Evolutionary conservation across 2,888 invertebrate species (phyloP).

Genomic region (Acanthococcus lagerstroemiae): DNA sequence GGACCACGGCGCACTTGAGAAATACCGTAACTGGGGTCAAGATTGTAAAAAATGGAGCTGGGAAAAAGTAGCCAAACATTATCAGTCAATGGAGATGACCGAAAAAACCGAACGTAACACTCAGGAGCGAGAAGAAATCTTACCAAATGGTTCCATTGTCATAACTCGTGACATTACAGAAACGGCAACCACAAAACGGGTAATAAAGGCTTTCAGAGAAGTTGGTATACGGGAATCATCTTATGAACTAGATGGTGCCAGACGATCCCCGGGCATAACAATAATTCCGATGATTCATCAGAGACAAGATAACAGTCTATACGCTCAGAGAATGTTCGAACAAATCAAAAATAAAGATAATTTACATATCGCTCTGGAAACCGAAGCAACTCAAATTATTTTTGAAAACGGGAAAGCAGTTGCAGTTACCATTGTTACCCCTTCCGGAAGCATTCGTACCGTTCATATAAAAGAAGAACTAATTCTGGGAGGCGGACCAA

Average conservation of each 20-base stretch:
- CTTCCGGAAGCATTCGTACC: background rate
- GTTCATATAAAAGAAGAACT: slow-evolving; percentile 7
- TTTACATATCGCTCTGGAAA: slow-evolving; percentile 4
- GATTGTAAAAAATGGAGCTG: slow-evolving; percentile 5
- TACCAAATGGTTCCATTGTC: background rate
- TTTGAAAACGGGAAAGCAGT: slow-evolving; percentile 10
- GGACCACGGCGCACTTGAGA: slow-evolving; percentile 5
- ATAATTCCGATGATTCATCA: slow-evolving; percentile 1
- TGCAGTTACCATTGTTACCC: slow-evolving; percentile 3
- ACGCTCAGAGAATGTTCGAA: slow-evolving; percentile 11
- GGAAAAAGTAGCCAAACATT: slow-evolving; percentile 5
- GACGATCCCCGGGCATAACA: background rate
- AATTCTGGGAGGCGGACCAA: slow-evolving; percentile 2
- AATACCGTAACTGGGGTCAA: slow-evolving; percentile 2
- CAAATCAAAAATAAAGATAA: slow-evolving; percentile 6
- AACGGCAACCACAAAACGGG: background rate
- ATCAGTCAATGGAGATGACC: slow-evolving; percentile 1
- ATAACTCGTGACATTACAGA: background rate
- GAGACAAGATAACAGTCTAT: background rate
- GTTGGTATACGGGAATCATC: background rate
- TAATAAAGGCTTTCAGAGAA: slow-evolving; percentile 8
- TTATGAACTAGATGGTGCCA: background rate
- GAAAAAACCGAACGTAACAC: background rate
- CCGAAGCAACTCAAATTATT: background rate
- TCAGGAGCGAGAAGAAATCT: background rate